phyloP scores from a whole-genome alignment of 2,888 invertebrate species.

The Patella pellucida region DNA sequence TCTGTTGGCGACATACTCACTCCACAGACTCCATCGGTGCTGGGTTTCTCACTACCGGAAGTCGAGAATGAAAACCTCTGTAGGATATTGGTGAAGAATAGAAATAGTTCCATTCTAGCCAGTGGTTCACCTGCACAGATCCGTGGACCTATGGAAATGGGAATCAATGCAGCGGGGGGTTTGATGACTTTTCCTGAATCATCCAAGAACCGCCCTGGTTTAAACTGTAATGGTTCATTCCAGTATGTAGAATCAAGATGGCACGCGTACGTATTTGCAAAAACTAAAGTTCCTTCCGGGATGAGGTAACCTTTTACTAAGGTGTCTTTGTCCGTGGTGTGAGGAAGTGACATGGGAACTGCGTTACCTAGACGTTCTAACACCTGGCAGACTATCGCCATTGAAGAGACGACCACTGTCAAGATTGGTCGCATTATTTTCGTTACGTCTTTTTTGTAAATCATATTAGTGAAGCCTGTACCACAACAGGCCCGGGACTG shows the following conservation, averaged over 20 bases:
- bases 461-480: too few relatives aligned
- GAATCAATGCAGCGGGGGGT: slow-evolving; percentile 28
- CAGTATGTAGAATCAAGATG: slow-evolving; percentile 8
- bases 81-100: slow-evolving; percentile 41
- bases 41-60: background rate
- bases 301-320: slow-evolving; percentile 17
- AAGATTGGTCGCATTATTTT: too few relatives aligned
- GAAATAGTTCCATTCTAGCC: slow-evolving; percentile 42
- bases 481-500: too few relatives aligned
- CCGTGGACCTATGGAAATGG: slow-evolving; percentile 43
- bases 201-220: slow-evolving; percentile 16
- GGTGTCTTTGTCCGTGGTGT: slow-evolving; percentile 3
- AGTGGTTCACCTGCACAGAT: slow-evolving; percentile 49
- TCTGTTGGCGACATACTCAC: slow-evolving; percentile 18
- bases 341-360: background rate
- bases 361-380: background rate
- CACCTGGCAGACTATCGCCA: too few relatives aligned
- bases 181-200: slow-evolving; percentile 4
- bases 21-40: slow-evolving; percentile 19
- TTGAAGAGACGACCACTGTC: too few relatives aligned
- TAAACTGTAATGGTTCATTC: slow-evolving; percentile 20
- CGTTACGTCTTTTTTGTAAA: too few relatives aligned
- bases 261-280: slow-evolving; percentile 6
- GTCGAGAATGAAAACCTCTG: slow-evolving; percentile 30
- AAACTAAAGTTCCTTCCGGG: slow-evolving; percentile 12